Conservation (phyloP, 2,888 invertebrate species). For the Mythimna impura region DNA sequence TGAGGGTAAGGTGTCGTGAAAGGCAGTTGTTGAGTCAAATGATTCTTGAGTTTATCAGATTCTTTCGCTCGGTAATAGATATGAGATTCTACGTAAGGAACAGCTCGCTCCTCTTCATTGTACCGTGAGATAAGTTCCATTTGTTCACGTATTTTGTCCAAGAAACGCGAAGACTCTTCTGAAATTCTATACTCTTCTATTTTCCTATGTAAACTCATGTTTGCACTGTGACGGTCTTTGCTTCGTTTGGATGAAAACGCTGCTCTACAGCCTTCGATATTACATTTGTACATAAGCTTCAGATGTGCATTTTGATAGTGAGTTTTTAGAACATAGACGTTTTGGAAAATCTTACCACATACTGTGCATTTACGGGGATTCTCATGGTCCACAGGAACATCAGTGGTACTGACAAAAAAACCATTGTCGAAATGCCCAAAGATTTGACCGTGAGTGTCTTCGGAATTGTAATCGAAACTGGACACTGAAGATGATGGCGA, state of each 20-base stretch:
- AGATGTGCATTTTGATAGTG: conserved; percentile 99
- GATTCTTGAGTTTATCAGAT: conserved; percentile 79
- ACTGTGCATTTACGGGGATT: conserved; percentile 97
- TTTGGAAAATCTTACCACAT: conserved; percentile 98
- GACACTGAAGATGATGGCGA: conserved; percentile 91
- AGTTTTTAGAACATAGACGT: conserved; percentile 97
- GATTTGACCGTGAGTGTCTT: conserved; percentile 92
- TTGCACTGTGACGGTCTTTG: conserved; percentile 97
- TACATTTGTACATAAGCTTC: conserved; percentile 98
- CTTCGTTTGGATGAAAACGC: conserved; percentile 98
- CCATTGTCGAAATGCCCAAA: conserved; percentile 94
- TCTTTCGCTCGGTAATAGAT: conserved; percentile 84
- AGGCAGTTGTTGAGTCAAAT: conserved; percentile 76
- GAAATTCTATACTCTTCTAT: conserved; percentile 89
- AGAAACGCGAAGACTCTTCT: conserved; percentile 85
- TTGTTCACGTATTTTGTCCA: conserved; percentile 92
- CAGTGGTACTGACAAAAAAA: conserved; percentile 93
- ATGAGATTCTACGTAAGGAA: conserved; percentile 90
- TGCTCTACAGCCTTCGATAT: conserved; percentile 98
- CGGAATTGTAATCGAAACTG: conserved; percentile 90
- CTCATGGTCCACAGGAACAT: conserved; percentile 97
- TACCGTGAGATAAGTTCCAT: conserved; percentile 94
- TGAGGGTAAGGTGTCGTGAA: conserved; percentile 82
- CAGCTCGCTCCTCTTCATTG: conserved; percentile 93
- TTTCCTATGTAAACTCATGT: conserved; percentile 97